Percentiles rank a stretch among this genome's conserved stretches.
Conservation (phyloP, 2,888 invertebrate genomes). For the Escarpia spicata region DNA sequence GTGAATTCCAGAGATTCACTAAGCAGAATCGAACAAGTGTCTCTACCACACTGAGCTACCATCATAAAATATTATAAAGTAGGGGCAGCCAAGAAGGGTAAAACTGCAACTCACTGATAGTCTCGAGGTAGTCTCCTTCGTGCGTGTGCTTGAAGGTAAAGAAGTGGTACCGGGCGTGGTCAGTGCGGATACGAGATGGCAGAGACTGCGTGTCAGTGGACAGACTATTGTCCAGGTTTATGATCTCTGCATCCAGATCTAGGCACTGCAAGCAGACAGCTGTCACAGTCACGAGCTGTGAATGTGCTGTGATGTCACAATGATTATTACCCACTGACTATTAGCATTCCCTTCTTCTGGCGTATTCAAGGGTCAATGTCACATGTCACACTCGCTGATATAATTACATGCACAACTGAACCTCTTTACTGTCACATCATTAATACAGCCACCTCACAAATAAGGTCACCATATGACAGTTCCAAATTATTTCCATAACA, state of each 20-base stretch:
- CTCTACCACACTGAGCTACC: neutral
- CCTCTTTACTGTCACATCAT: too few species aligned
- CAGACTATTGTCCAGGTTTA: constrained; percentile 73
- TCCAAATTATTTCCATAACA: too few species aligned
- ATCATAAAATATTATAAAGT: neutral
- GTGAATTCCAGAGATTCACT: neutral
- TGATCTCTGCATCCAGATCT: constrained; percentile 82
- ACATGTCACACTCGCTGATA: too few species aligned
- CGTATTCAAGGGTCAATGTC: too few species aligned
- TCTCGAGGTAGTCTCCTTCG: constrained; percentile 89
- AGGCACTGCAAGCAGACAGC: constrained; percentile 60
- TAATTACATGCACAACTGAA: too few species aligned
- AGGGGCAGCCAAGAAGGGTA: neutral
- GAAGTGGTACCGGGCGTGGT: constrained; percentile 90
- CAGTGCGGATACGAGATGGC: constrained; percentile 82
- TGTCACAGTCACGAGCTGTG: neutral
- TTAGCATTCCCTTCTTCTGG: too few species aligned
- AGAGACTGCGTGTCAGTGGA: constrained; percentile 70
- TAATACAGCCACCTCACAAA: too few species aligned
- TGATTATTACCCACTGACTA: too few species aligned
- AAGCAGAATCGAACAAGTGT: neutral
- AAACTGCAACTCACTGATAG: constrained; percentile 74
- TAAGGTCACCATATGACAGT: too few species aligned
- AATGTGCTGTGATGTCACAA: too few species aligned
- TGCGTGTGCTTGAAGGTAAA: constrained; percentile 90